Conservation (phyloP, 2,888 invertebrate species). For the Choreutis nemorana region DNA sequence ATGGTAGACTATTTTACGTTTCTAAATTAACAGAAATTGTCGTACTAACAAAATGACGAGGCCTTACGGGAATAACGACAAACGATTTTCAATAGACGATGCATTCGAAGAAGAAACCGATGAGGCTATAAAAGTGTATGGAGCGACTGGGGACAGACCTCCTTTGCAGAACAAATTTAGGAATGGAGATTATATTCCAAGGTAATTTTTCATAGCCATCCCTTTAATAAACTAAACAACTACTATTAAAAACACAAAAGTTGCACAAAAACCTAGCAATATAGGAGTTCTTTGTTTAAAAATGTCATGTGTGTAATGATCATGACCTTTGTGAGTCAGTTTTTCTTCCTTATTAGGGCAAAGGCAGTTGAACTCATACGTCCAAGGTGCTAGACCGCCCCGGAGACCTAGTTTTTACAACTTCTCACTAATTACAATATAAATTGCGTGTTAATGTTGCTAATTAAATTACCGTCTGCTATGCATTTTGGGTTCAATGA, state of each 20-base stretch:
- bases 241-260: not conserved
- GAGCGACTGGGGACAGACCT: constrained; percentile 76
- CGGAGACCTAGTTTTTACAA: constrained; percentile 16
- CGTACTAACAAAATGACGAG: constrained; percentile 55
- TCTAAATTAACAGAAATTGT: constrained; percentile 26
- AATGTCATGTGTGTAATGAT: constrained; percentile 23
- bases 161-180: constrained; percentile 66
- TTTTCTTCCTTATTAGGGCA: constrained; percentile 32
- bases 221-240: not conserved
- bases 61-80: constrained; percentile 61
- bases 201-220: constrained; percentile 22
- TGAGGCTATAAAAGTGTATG: constrained; percentile 83
- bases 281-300: constrained; percentile 18
- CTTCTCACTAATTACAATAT: constrained; percentile 26
- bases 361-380: constrained; percentile 37
- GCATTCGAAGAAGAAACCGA: constrained; percentile 88
- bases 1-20: constrained; percentile 39
- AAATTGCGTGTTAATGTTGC: no score
- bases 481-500: no score
- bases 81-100: constrained; percentile 83
- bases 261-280: not conserved
- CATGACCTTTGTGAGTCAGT: constrained; percentile 47
- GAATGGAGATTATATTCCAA: constrained; percentile 50
- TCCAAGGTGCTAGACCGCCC: constrained; percentile 17
- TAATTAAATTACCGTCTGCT: no score